A percentile compares a stretch with the other conserved stretches of the same genome.
phyloP scores from a whole-genome alignment of 1,140 invertebrate species.

The Meloidogyne hapla region DNA sequence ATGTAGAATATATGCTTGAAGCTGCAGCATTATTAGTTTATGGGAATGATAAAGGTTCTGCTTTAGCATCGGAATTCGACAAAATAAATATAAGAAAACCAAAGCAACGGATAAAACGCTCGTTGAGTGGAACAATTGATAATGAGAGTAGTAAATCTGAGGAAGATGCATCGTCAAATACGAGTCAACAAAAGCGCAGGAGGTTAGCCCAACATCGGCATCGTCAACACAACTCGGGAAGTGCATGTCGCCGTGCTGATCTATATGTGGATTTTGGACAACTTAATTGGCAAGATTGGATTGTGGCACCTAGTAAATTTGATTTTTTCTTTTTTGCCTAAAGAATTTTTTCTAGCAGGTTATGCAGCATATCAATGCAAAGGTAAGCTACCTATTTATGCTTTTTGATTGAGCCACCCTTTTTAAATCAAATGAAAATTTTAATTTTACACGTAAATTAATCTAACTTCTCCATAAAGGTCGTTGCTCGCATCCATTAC shows the following conservation, averaged over 20 bases:
- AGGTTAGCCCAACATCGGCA: constrained; percentile 25
- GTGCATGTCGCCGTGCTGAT: constrained; percentile 76
- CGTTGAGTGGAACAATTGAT: constrained; percentile 9
- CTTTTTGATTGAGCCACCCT: too few relatives aligned
- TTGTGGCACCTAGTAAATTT: constrained; percentile 93
- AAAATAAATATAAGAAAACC: constrained; percentile 2
- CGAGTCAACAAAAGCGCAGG: constrained; percentile 29
- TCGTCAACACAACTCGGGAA: constrained; percentile 36
- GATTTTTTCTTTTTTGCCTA: constrained; percentile 37
- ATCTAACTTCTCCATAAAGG: constrained; percentile 67
- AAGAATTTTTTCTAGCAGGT: constrained; percentile 68
- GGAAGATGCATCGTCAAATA: constrained; percentile 21
- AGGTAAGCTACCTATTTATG: not conserved
- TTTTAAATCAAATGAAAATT: too few relatives aligned
- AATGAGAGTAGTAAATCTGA: not conserved
- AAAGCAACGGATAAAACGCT: not conserved
- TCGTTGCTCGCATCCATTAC: constrained; percentile 85
- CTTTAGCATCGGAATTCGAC: not conserved
- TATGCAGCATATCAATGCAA: constrained; percentile 93
- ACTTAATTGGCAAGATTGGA: constrained; percentile 98
- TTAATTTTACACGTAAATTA: not conserved
- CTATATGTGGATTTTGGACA: constrained; percentile 93
- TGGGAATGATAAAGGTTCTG: not conserved
- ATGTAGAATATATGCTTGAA: not conserved
- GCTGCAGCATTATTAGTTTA: constrained; percentile 27